These are phyloP conservation scores for Meriones unguiculatus DNA, from an alignment of 2,113 vertebrate species.

Conservation along the genomic window DNA sequence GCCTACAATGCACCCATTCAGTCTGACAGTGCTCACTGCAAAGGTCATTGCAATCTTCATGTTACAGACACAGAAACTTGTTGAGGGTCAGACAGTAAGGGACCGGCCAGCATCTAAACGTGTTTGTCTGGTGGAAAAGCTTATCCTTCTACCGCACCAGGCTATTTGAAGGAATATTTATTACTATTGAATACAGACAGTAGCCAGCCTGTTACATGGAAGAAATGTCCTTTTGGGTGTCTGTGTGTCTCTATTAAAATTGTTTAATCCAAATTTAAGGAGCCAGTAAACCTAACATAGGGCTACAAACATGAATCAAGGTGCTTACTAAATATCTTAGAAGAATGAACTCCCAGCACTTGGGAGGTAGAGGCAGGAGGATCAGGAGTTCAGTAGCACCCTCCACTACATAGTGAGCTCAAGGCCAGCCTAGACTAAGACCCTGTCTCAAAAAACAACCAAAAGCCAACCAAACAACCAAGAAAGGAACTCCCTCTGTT, in stretches of 20 bases:
- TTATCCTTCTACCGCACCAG: conserved; percentile 32
- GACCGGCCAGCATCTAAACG: background rate
- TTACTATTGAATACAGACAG: background rate
- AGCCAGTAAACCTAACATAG: background rate
- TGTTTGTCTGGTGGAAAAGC: conserved; percentile 19
- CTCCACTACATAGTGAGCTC: background rate
- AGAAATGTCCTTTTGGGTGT: background rate
- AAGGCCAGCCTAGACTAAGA: background rate
- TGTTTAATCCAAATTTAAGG: background rate
- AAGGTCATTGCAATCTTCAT: conserved; percentile 27
- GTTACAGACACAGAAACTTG: conserved; percentile 34
- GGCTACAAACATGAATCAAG: background rate
- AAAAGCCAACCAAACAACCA: background rate
- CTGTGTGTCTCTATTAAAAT: background rate
- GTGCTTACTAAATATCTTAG: background rate
- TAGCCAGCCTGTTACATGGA: background rate
- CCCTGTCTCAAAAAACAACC: background rate
- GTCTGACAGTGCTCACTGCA: background rate
- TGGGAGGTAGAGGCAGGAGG: background rate
- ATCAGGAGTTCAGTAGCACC: background rate
- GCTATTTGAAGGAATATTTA: background rate
- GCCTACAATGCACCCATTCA: conserved; percentile 7
- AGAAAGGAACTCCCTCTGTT: background rate
- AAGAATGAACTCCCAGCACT: background rate
- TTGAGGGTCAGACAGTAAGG: conserved; percentile 1